phyloP scores from a whole-genome alignment of 2,888 invertebrate species.

The Tiliacea citrago region DNA sequence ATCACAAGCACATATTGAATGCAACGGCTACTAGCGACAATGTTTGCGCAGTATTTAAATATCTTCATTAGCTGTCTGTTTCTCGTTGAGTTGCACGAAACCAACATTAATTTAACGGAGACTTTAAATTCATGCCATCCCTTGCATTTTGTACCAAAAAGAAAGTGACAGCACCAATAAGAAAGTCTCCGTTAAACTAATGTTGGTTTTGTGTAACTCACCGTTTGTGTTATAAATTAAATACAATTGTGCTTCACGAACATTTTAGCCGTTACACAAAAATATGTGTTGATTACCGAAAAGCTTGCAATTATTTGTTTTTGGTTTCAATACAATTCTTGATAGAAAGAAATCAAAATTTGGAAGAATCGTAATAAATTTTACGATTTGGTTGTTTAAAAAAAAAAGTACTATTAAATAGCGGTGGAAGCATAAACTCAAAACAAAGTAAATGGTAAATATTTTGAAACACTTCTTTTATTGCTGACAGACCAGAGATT shows the following conservation, averaged over 20 bases:
- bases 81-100: too few relatives aligned
- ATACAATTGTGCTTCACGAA: conserved; percentile 7
- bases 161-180: too few relatives aligned
- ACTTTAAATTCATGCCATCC: too few relatives aligned
- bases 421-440: conserved; percentile 56
- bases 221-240: conserved; percentile 11
- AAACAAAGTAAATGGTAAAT: conserved; percentile 39
- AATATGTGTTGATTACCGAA: conserved; percentile 52
- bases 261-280: conserved; percentile 42
- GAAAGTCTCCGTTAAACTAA: too few relatives aligned
- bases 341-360: conserved; percentile 14
- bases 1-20: conserved; percentile 52
- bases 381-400: conserved; percentile 19
- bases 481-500: conserved; percentile 37
- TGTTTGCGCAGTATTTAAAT: neutral
- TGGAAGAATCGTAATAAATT: neutral
- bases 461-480: conserved; percentile 38
- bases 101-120: too few relatives aligned
- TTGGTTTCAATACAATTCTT: conserved; percentile 35
- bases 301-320: conserved; percentile 49
- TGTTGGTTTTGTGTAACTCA: too few relatives aligned
- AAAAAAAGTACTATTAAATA: conserved; percentile 29
- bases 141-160: too few relatives aligned
- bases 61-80: conserved; percentile 6
- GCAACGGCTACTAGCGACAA: conserved; percentile 40